These are phyloP conservation scores for Cyrtodaria siliqua DNA, from an alignment of 2,888 invertebrate species.

Conservation along the genomic window DNA sequence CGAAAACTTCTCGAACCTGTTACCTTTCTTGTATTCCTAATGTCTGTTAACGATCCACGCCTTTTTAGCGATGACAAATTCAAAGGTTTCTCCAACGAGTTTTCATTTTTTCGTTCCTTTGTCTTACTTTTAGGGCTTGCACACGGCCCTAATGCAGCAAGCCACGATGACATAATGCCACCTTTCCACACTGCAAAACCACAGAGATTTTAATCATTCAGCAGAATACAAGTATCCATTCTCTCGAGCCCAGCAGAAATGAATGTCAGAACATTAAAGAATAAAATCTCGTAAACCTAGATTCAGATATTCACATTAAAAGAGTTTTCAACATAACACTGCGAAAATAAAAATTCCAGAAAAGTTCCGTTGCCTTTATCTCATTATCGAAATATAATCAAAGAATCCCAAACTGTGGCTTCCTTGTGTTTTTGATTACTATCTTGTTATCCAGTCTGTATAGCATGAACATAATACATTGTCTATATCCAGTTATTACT, in stretches of 20 bases:
- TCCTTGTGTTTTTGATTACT: constrained; percentile 53
- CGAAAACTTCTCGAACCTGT: constrained; percentile 60
- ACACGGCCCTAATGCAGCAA: constrained; percentile 63
- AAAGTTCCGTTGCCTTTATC: constrained; percentile 39
- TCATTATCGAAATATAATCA: constrained; percentile 32
- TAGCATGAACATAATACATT: too few relatives aligned
- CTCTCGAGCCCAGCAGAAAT: too few relatives aligned
- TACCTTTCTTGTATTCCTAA: constrained; percentile 54
- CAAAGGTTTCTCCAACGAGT: constrained; percentile 29
- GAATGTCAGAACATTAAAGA: too few relatives aligned
- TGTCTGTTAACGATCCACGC: constrained; percentile 60
- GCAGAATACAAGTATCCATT: too few relatives aligned
- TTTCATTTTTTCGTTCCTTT: constrained; percentile 45
- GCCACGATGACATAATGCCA: constrained; percentile 57
- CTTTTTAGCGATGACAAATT: constrained; percentile 55
- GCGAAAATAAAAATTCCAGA: constrained; percentile 52
- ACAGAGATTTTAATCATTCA: constrained; percentile 3
- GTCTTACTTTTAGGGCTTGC: constrained; percentile 64
- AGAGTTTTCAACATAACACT: neutral
- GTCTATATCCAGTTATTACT: too few relatives aligned
- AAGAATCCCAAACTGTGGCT: constrained; percentile 37
- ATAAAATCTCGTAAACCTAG: too few relatives aligned
- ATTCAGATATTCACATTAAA: too few relatives aligned
- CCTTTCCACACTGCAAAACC: constrained; percentile 1
- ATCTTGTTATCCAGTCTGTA: constrained; percentile 38